phyloP scores from a whole-genome alignment of 64 coral and sea anemone species.

The Catalaphyllia jardinei region DNA sequence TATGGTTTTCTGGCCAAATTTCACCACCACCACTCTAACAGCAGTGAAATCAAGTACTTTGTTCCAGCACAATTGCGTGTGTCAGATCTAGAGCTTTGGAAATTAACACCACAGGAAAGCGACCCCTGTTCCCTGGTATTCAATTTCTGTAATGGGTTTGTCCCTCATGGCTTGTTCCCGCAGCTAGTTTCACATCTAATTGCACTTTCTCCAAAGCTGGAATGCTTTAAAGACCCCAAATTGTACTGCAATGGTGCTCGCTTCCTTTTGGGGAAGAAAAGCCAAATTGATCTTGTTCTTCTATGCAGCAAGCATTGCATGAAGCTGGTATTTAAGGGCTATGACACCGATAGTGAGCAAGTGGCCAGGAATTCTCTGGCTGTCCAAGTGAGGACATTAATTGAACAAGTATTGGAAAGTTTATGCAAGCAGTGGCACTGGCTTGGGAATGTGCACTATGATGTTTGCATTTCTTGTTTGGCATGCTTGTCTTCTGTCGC shows the following conservation, averaged over 20 bases:
- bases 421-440: constrained; percentile 59
- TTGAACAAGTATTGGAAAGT: constrained; percentile 46
- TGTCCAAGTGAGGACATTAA: constrained; percentile 41
- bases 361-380: constrained; percentile 16
- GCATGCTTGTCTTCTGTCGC: constrained; percentile 6
- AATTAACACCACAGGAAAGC: background rate
- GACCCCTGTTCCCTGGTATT: constrained; percentile 10
- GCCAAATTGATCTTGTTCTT: constrained; percentile 29
- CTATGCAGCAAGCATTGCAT: constrained; percentile 27
- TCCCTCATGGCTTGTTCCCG: constrained; percentile 30
- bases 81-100: background rate
- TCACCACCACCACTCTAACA: background rate
- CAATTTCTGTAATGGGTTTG: constrained; percentile 18
- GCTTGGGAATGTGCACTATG: constrained; percentile 48
- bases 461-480: constrained; percentile 55
- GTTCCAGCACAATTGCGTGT: constrained; percentile 18
- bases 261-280: constrained; percentile 23
- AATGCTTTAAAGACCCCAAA: background rate
- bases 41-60: constrained; percentile 38
- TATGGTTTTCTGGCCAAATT: constrained; percentile 70
- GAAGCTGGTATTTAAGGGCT: background rate
- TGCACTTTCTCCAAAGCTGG: background rate
- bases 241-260: constrained; percentile 22
- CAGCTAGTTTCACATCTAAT: constrained; percentile 30
- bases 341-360: background rate